Base-by-base conservation (phyloP, 1,140 invertebrate genomes). In the Drusus annulatus region DNA sequence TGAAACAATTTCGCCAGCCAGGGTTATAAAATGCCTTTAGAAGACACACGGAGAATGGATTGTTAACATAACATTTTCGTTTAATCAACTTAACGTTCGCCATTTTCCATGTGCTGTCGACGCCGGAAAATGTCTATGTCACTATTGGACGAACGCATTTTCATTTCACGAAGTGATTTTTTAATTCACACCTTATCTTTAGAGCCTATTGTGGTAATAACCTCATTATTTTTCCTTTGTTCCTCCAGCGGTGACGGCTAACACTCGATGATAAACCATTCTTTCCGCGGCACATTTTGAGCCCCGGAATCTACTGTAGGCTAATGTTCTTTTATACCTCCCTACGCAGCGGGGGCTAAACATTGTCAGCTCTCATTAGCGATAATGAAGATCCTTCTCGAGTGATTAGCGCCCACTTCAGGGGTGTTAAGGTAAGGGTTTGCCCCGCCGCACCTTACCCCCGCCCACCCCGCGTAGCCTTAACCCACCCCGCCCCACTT, bases 381-480 rank as follows among this genome's bases (percentile, higher is more conserved):
- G 81, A 82, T 82, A 82, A 80, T 82, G 81, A 76, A 82, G 81
- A 82, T 82, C 81, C 78, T 74, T 82, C 75, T 76, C 73, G 81
- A 79, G 81, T 82, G 81, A 82, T 82, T 82, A 82, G 81, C 78
- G 73, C 73, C 69, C 71, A 52, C 52, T 77, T 63, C 45, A 21
- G 65, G 63, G 16, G 31, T 23, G 63, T 21, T 45, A 6, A n/a
- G 16, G 63, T 16, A n/a, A 17, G 16, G 65, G 65, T 45, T 1
- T 19, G 0, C 36, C 28, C 65, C 65, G 15, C 36, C 28, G 3
- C 31, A 16, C 28, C 28, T 28, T 8, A 4, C 60, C 28, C 21
- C 28, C 19, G 60, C 60, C 19, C 31, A 16, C 19, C 28, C 28
- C n/a, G n/a, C n/a, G n/a, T n/a, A 7, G 21, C 62, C 23, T 3